These are phyloP conservation scores for Dendrocincla fuliginosa DNA, from an alignment of 2,797 vertebrate species.

Conservation along the genomic window DNA sequence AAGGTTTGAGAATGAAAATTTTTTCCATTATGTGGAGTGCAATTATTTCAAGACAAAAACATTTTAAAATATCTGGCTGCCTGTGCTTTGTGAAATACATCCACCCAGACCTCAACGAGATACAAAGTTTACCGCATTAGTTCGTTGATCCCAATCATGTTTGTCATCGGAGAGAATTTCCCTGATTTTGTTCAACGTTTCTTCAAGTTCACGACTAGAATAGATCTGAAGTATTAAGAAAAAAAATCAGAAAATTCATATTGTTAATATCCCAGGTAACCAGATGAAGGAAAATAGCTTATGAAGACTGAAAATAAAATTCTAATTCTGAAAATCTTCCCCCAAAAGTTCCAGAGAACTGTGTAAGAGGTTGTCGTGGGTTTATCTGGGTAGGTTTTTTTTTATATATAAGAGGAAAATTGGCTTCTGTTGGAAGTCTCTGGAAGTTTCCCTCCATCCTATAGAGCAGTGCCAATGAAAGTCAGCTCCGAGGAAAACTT, in stretches of 20 bases:
- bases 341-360: neutral
- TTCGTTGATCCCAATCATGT: slow-evolving; percentile 97
- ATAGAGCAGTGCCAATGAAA: too few relatives aligned
- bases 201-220: slow-evolving; percentile 94
- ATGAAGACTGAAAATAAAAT: neutral
- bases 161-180: slow-evolving; percentile 98
- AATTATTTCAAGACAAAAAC: neutral
- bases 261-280: neutral
- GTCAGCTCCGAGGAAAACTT: too few relatives aligned
- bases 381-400: too few relatives aligned
- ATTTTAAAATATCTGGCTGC: neutral
- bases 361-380: accelerated
- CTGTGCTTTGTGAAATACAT: neutral
- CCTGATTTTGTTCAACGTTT: slow-evolving; percentile 97
- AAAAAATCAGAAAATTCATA: neutral
- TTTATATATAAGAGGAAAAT: too few relatives aligned
- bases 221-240: slow-evolving; percentile 84
- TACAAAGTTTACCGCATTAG: slow-evolving; percentile 83
- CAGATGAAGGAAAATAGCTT: neutral
- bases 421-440: too few relatives aligned
- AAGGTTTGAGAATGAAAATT: neutral
- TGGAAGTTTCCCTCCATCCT: too few relatives aligned
- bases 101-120: neutral
- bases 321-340: neutral
- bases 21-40: accelerated